Conservation (phyloP, 23 tunicate genomes). For the Oikopleura dioica region DNA sequence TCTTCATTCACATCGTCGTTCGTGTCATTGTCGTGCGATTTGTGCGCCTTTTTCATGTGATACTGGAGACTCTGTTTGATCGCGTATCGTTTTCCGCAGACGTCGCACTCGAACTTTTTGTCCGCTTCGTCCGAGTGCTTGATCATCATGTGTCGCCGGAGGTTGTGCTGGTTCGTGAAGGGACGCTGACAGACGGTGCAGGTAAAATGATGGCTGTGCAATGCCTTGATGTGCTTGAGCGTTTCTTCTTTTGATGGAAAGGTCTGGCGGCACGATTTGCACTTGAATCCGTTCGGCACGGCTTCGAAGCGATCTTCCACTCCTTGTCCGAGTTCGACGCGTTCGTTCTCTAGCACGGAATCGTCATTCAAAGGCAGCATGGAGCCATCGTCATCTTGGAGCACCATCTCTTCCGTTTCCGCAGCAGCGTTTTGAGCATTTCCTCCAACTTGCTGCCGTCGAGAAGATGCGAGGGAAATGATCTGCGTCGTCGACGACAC, state of each 20-base stretch:
- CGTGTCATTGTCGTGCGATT: background rate
- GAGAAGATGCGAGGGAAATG: no score
- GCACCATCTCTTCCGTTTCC: no score
- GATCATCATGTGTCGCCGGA: constrained; percentile 54
- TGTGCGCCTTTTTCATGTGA: constrained; percentile 30
- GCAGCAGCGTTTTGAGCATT: no score
- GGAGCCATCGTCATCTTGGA: no score
- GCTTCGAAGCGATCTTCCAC: no score
- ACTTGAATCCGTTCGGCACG: background rate
- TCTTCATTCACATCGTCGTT: background rate
- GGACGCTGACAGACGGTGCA: background rate
- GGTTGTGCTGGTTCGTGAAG: constrained; percentile 20
- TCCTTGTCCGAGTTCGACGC: no score
- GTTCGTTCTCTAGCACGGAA: no score
- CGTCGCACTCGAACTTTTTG: constrained; percentile 28
- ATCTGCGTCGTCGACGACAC: no score
- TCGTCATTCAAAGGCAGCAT: no score
- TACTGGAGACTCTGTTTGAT: constrained; percentile 52
- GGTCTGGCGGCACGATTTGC: background rate
- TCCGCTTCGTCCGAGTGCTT: constrained; percentile 30
- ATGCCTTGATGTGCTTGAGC: background rate
- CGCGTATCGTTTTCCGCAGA: constrained; percentile 49
- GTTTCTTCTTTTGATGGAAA: background rate
- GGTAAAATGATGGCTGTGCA: background rate
- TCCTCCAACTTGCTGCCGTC: no score